Conservation (phyloP, 2,888 invertebrate genomes). For the Anoplius nigerrimus region DNA sequence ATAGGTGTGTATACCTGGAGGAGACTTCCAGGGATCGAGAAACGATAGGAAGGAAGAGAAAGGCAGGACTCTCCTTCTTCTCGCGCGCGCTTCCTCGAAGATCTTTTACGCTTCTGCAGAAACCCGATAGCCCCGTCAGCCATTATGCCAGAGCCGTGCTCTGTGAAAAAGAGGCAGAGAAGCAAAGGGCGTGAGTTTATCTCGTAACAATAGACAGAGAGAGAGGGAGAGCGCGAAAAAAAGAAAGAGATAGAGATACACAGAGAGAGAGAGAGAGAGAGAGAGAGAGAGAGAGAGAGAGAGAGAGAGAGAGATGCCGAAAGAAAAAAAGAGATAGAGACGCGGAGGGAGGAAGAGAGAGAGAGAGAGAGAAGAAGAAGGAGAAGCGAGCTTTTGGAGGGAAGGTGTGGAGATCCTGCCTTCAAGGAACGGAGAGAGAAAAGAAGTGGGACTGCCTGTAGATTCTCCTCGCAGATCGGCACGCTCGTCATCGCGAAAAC, state of each 20-base stretch:
- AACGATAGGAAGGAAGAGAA: conserved; percentile 17
- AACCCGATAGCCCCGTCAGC: conserved; percentile 66
- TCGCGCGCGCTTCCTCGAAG: conserved; percentile 54
- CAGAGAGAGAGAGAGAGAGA: conserved; percentile 31
- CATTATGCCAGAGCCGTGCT: conserved; percentile 61
- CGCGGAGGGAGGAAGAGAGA: conserved; percentile 21
- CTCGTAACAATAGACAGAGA: conserved; percentile 44
- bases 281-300: conserved; percentile 31
- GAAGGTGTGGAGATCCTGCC: conserved; percentile 20
- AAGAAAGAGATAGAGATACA: background rate
- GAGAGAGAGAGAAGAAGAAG: conserved; percentile 27
- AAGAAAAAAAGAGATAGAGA: too few relatives aligned
- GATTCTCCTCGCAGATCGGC: background rate
- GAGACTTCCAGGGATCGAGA: conserved; percentile 2
- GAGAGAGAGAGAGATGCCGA: conserved; percentile 13
- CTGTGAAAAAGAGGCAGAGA: conserved; percentile 23
- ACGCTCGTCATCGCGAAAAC: conserved; percentile 35
- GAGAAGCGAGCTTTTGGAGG: conserved; percentile 7
- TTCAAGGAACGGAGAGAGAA: conserved; percentile 5
- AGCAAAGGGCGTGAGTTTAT: conserved; percentile 31
- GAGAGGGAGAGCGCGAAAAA: conserved; percentile 31
- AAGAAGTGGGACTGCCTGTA: conserved; percentile 14
- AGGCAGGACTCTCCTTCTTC: conserved; percentile 39
- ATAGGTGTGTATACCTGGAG: background rate
- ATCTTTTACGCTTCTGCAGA: conserved; percentile 69